Evolutionary conservation across 2,888 invertebrate genomes (phyloP).

Genomic region (Apoderus coryli): DNA sequence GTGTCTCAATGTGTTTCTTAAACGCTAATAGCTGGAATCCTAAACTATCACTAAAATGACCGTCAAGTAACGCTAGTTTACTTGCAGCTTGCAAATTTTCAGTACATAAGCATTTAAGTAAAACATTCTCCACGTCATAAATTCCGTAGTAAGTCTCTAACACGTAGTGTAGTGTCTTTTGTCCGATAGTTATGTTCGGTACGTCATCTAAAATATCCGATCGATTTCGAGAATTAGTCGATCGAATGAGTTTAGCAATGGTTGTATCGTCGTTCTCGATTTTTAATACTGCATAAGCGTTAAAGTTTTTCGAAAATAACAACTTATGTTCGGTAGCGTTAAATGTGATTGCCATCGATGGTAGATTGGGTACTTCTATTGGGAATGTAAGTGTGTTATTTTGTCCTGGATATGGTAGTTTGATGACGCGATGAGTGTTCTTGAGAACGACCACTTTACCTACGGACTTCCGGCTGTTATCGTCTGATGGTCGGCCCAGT

Average conservation of each 20-base stretch:
- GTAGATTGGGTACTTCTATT: conserved; percentile 31
- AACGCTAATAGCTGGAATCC: conserved; percentile 30
- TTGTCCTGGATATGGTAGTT: conserved; percentile 39
- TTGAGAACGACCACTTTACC: conserved; percentile 50
- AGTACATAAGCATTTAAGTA: conserved; percentile 28
- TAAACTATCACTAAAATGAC: conserved; percentile 31
- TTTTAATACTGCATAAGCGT: conserved; percentile 20
- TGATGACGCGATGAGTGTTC: conserved; percentile 56
- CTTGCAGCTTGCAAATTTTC: conserved; percentile 32
- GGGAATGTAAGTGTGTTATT: conserved; percentile 27
- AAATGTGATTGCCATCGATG: conserved; percentile 31
- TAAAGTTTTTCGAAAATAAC: conserved; percentile 22
- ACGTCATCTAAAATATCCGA: conserved; percentile 21
- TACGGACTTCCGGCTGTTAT: conserved; percentile 39
- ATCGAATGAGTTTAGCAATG: conserved; percentile 4
- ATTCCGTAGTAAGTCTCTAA: conserved; percentile 30
- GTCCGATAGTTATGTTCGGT: conserved; percentile 21
- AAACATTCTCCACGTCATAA: conserved; percentile 30
- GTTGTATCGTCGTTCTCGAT: conserved; percentile 19
- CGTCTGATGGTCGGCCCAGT: conserved; percentile 39
- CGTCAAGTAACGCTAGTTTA: conserved; percentile 30
- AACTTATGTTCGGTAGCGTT: conserved; percentile 26
- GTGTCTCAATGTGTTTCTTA: conserved; percentile 27
- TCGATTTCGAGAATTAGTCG: conserved; percentile 11
- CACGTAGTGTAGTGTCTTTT: conserved; percentile 30